phyloP scores from a whole-genome alignment of 2,888 invertebrate species.

The Pristionchus mayeri region DNA sequence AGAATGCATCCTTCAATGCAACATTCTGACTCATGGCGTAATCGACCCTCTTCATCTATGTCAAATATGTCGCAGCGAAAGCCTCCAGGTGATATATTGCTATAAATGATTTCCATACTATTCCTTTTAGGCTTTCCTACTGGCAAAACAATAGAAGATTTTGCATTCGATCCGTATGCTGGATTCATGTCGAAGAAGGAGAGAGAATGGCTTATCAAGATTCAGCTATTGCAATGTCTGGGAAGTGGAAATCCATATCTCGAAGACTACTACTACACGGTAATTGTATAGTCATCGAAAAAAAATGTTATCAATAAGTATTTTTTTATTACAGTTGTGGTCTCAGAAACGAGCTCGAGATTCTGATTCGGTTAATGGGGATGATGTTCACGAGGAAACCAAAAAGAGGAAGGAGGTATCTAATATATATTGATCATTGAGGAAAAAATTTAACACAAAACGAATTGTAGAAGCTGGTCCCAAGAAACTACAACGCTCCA shows the following conservation, averaged over 20 bases:
- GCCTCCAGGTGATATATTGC: neutral
- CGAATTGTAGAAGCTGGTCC: slow-evolving; percentile 19
- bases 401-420: slow-evolving; percentile 5
- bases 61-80: slow-evolving; percentile 17
- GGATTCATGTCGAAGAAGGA: slow-evolving; percentile 94
- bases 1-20: neutral
- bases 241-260: slow-evolving; percentile 95
- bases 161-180: slow-evolving; percentile 73
- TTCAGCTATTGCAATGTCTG: slow-evolving; percentile 87
- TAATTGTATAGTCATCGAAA: slow-evolving; percentile 46
- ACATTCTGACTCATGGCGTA: slow-evolving; percentile 7
- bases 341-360: slow-evolving; percentile 31
- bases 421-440: neutral
- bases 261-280: slow-evolving; percentile 95
- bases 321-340: slow-evolving; percentile 19
- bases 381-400: slow-evolving; percentile 12
- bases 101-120: neutral
- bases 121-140: slow-evolving; percentile 54
- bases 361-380: slow-evolving; percentile 33
- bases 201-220: slow-evolving; percentile 95
- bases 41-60: slow-evolving; percentile 17
- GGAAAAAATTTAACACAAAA: neutral
- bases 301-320: neutral
- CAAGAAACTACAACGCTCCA: slow-evolving; percentile 52
- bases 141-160: slow-evolving; percentile 71